These are phyloP conservation scores for Zalophus californianus DNA, from an alignment of 2,797 vertebrate species.

Conservation along the genomic window DNA sequence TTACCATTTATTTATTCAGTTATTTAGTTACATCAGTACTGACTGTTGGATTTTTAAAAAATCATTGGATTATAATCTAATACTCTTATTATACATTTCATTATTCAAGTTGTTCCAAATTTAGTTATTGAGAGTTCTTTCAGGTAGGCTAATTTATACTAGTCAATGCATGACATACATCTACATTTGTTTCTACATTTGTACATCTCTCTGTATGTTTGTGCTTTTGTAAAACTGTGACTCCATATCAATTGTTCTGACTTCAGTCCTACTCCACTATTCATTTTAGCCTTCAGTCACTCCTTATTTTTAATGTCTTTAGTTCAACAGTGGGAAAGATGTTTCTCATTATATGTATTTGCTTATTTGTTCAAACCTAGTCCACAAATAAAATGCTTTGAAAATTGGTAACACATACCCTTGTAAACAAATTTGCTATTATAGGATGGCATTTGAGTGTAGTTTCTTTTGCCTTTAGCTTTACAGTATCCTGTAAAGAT, in stretches of 20 bases:
- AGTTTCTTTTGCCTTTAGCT: background rate
- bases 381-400: background rate
- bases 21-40: background rate
- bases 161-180: background rate
- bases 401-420: background rate
- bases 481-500: background rate
- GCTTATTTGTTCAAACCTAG: background rate
- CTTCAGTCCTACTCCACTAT: background rate
- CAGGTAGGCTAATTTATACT: background rate
- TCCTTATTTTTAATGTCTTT: slow-evolving; percentile 45
- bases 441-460: background rate
- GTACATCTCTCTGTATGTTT: background rate
- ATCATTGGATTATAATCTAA: background rate
- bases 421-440: background rate
- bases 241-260: background rate
- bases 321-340: background rate
- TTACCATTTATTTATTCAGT: background rate
- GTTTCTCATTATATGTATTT: background rate
- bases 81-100: background rate
- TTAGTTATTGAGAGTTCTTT: background rate
- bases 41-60: background rate
- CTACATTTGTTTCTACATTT: background rate
- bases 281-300: background rate
- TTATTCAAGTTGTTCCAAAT: background rate
- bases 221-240: background rate